phyloP scores from a whole-genome alignment of 2,797 vertebrate genomes.

The Stomatorhinus walkeri region DNA sequence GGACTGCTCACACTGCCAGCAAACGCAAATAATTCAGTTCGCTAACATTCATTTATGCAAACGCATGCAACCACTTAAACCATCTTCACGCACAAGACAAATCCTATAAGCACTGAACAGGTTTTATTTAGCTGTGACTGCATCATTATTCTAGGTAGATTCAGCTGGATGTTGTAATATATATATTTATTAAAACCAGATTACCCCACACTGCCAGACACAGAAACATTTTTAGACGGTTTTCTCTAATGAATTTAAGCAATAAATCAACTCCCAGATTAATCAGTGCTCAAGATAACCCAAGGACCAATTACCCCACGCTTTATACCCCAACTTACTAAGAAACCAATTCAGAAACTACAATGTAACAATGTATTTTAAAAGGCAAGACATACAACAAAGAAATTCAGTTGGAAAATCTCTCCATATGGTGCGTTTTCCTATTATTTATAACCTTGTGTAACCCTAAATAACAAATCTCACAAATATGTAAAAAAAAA shows the following conservation, averaged over 20 bases:
- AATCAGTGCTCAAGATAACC: not conserved
- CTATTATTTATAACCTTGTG: too few species aligned
- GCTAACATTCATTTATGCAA: not conserved
- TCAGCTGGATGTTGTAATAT: not conserved
- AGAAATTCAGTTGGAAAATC: not conserved
- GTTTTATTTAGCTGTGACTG: not conserved
- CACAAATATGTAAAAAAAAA: too few species aligned
- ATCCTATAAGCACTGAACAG: not conserved
- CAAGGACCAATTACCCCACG: not conserved
- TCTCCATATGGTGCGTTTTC: too few species aligned
- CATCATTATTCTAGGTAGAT: not conserved
- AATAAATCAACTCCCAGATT: not conserved
- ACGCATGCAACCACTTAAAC: not conserved
- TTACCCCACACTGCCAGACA: not conserved
- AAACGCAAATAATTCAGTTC: slow-evolving; percentile 1
- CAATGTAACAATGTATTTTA: not conserved
- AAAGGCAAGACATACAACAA: not conserved
- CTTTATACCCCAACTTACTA: not conserved
- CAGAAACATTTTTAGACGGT: not conserved
- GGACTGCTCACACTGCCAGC: slow-evolving; percentile 68
- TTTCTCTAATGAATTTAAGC: not conserved
- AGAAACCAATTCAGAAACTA: not conserved
- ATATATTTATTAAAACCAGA: not conserved
- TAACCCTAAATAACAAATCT: too few species aligned
- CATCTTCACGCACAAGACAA: slow-evolving; percentile 15